Percentiles rank a stretch among this genome's conserved stretches.
These are phyloP conservation scores for Rhea americana DNA, from an alignment of 2,113 vertebrate genomes.

Conservation along the genomic window DNA sequence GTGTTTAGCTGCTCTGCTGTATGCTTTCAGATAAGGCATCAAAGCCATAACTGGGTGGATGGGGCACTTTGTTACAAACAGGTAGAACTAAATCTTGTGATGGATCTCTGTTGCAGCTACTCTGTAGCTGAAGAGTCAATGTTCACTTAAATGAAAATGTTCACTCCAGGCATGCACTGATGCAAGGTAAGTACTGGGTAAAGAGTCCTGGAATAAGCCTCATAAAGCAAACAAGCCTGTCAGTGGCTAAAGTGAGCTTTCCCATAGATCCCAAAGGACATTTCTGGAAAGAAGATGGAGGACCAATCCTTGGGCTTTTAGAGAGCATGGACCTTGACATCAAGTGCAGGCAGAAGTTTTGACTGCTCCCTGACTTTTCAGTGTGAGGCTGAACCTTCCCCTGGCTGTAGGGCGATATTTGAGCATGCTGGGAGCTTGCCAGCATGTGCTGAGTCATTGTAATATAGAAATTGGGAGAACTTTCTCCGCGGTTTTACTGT, in stretches of 20 bases:
- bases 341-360: neutral
- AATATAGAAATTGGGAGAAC: neutral
- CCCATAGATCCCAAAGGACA: neutral
- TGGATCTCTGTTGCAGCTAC: neutral
- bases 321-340: neutral
- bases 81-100: neutral
- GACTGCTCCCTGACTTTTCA: neutral
- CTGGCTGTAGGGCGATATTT: neutral
- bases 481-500: neutral
- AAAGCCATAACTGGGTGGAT: neutral
- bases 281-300: neutral
- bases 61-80: neutral
- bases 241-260: neutral
- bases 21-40: constrained; percentile 19
- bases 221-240: neutral
- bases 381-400: neutral
- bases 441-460: constrained; percentile 6
- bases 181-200: neutral
- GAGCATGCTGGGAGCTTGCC: neutral
- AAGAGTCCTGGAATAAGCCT: neutral
- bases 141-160: neutral
- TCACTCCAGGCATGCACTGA: neutral
- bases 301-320: neutral
- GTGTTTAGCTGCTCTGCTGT: neutral
- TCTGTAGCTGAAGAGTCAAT: neutral